A percentile compares a stretch with the other conserved stretches of the same genome.
phyloP scores from a whole-genome alignment of 2,888 invertebrate genomes.

The Lysandra coridon region DNA sequence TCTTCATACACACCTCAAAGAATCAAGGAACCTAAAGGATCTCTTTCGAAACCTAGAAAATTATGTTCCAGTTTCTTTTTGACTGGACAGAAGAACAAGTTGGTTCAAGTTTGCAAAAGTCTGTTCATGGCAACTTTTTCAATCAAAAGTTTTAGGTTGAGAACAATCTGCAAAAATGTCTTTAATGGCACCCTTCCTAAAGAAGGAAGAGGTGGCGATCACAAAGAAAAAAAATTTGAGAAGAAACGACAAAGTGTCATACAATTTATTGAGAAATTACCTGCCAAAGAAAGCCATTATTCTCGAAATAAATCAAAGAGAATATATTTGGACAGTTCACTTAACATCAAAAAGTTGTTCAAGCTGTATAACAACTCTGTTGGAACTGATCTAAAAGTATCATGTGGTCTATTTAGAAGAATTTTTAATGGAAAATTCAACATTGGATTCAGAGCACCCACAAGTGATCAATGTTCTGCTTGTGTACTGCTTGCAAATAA shows the following conservation, averaged over 20 bases:
- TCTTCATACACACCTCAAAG: slow-evolving; percentile 1
- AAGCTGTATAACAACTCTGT: slow-evolving; percentile 31
- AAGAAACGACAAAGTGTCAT: slow-evolving; percentile 27
- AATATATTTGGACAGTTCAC: slow-evolving; percentile 29
- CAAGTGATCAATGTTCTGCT: slow-evolving; percentile 23
- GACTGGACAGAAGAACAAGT: slow-evolving; percentile 1
- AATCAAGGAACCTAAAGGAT: slow-evolving; percentile 1
- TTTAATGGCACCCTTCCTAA: too few relatives aligned
- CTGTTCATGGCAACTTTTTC: too few relatives aligned
- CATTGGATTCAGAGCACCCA: slow-evolving; percentile 26
- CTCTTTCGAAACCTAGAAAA: not conserved
- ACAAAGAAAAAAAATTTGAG: slow-evolving; percentile 25
- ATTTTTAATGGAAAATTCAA: slow-evolving; percentile 22
- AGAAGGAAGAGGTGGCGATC: slow-evolving; percentile 9
- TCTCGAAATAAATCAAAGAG: slow-evolving; percentile 31
- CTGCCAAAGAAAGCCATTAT: slow-evolving; percentile 31
- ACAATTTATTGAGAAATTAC: slow-evolving; percentile 26
- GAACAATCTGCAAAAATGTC: too few relatives aligned
- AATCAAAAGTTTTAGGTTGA: too few relatives aligned
- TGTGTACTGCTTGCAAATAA: too few relatives aligned
- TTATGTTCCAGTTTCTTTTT: not conserved
- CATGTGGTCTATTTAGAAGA: slow-evolving; percentile 32
- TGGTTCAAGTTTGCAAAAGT: not conserved
- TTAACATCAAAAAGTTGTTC: slow-evolving; percentile 30
- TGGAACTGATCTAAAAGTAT: slow-evolving; percentile 27